A percentile compares a stretch with the other conserved stretches of the same genome.
Conservation (phyloP, 2,113 vertebrate species). For the Romanogobio albipinnatus region DNA sequence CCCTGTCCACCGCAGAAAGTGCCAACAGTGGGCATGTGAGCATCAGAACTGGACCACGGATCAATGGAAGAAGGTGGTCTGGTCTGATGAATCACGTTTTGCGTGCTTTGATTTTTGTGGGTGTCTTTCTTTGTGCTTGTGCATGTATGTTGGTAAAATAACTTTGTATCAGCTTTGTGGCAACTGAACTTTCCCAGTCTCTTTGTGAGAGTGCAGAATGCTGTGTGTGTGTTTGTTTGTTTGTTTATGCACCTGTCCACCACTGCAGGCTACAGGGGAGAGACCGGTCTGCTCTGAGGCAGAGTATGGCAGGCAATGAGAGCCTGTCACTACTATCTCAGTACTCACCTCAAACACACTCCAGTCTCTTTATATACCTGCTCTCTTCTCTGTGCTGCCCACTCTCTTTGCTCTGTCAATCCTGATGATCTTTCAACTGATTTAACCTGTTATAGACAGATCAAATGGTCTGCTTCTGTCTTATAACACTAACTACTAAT, state of each 20-base stretch:
- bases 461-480: background rate
- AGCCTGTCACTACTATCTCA: constrained; percentile 50
- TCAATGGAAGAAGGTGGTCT: too few relatives aligned
- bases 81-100: too few relatives aligned
- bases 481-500: background rate
- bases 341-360: constrained; percentile 34
- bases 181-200: constrained; percentile 7
- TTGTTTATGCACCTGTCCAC: constrained; percentile 44
- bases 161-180: constrained; percentile 7
- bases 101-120: background rate
- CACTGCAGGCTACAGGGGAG: constrained; percentile 38
- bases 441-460: constrained; percentile 6
- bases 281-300: constrained; percentile 20
- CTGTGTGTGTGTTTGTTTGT: constrained; percentile 27
- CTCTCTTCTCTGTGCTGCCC: constrained; percentile 26
- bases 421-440: constrained; percentile 5
- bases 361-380: constrained; percentile 34
- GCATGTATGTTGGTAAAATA: background rate
- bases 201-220: constrained; percentile 55
- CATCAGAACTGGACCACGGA: too few relatives aligned
- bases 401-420: constrained; percentile 35
- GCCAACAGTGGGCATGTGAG: too few relatives aligned
- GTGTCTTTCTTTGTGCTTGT: constrained; percentile 29
- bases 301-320: constrained; percentile 41
- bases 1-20: too few relatives aligned